These are phyloP conservation scores for Bombus cullumanus DNA, from an alignment of 1,140 invertebrate genomes.

Conservation along the genomic window DNA sequence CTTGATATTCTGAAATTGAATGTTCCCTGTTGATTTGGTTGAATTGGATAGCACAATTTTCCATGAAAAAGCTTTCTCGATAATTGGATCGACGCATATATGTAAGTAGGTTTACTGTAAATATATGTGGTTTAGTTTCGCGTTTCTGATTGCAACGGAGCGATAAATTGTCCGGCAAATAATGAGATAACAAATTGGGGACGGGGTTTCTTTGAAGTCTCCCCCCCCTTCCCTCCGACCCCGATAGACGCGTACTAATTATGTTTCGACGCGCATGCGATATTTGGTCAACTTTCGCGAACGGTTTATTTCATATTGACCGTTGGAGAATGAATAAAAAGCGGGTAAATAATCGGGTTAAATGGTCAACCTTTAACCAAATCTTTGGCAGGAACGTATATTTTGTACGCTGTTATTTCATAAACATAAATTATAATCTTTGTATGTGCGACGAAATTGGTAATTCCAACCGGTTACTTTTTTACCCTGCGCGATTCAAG, in stretches of 20 bases:
- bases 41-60: background rate
- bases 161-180: constrained; percentile 2
- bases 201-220: background rate
- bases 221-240: no score
- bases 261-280: background rate
- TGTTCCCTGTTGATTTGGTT: background rate
- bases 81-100: constrained; percentile 7
- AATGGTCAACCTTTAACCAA: no score
- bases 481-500: background rate
- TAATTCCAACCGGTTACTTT: background rate
- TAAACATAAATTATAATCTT: background rate
- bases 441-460: background rate
- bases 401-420: background rate
- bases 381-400: background rate
- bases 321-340: background rate
- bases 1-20: constrained; percentile 16
- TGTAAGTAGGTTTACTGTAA: constrained; percentile 20
- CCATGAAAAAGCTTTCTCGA: background rate
- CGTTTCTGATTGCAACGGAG: background rate
- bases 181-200: constrained; percentile 15
- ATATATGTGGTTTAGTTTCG: background rate
- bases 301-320: background rate
- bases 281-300: background rate
- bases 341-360: background rate
- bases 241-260: background rate